Base-by-base conservation (phyloP, 2,797 vertebrate genomes). In the Vireo griseus region DNA sequence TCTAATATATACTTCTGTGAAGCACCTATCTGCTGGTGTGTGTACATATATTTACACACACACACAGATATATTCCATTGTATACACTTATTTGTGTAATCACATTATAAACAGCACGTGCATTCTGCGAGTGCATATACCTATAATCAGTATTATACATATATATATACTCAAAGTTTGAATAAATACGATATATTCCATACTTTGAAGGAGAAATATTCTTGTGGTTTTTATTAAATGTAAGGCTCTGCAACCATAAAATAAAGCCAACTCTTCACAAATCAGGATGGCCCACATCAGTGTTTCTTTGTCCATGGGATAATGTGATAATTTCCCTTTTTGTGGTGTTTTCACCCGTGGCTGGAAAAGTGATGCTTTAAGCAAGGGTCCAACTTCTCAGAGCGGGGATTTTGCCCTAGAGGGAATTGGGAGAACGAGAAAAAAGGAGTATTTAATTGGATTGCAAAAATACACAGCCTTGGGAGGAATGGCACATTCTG, bases 201-300 rank as follows among this genome's bases (percentile, higher is more conserved):
- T 92, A 89, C 77, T 91, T 94, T 42, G 62, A 96, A 97, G 96
- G 89, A 91, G 92, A 95, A 72, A 66, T 5, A 91, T 92, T 95
- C 75, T 94, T 97, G 96, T 97, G 94, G 75, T 94, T 97, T 94
- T 96, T 96, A 72, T 93, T 58, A 93, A 93, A 74, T 95, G 96
- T 95, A 93, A 97, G 94, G 95, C 92, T 93, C 78, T 95, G 92
- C 90, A 85, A 93, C 57, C 75, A 4, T 87, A 92, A 97, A 96
- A 95, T 96, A 96, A 96, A 97, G 89, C 92, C 91, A 71, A 82
- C 63, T 88, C 86, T 92, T 96, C 75, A 1, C 78, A 94, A 95
- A 89, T 91, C 72, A 67, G 94, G 94, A 76, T 79, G 90, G 80
- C 92, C 95, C 91, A 93, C 75, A 71, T 91, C 86, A 77, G 89